Evolutionary conservation across 2,888 invertebrate species (phyloP), one percentile per base, ranked within the genome.

Genomic region (Agrochola litura): DNA sequence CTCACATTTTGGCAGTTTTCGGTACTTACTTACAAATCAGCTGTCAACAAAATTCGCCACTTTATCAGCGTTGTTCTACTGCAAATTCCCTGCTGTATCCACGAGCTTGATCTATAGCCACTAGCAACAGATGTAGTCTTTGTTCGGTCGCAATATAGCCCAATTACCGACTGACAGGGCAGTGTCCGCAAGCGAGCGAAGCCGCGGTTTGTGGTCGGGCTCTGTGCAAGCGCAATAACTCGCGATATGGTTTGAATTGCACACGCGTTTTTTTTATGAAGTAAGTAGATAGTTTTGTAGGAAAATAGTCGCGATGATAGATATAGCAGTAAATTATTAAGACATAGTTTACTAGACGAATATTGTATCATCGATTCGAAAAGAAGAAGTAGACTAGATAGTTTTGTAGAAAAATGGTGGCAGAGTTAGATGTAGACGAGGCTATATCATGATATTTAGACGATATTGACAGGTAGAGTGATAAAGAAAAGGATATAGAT

Each of bases 91-190:
- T 72, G 52, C 5, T 1, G 1, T 61, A 58, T 71, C 4, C 22
- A 1, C 25, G 37, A 60, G 16, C 52, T 69, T 76, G 68, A 82
- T 72, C 41, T 79, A 82, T 79, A 85, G 49, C 46, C 46, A n/a
- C 61, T 70, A 54, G 43, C 25, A 68, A 79, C 71, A 74, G 73
- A 67, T 76, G 52, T 74, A 77, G 79, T 67, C 83, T 79, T 79
- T 79, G 84, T 85, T 76, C 82, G 80, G 67, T 79, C 85, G 83
- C 85, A 82, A 83, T 85, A 83, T 87, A 87, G 85, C 76, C 88
- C 86, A 88, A 88, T 88, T 88, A 88, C 88, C n/a, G 73, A 56
- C 81, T 85, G 87, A 84, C 86, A 83, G 82, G 86, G 83, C 83
- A 79, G 66, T 83, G 88, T 64, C 87, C 88, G 83, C 76, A 68